Percentiles rank a stretch among this genome's conserved stretches.
phyloP scores from a whole-genome alignment of 2,888 invertebrate genomes.

The Chydorus sphaericus region DNA sequence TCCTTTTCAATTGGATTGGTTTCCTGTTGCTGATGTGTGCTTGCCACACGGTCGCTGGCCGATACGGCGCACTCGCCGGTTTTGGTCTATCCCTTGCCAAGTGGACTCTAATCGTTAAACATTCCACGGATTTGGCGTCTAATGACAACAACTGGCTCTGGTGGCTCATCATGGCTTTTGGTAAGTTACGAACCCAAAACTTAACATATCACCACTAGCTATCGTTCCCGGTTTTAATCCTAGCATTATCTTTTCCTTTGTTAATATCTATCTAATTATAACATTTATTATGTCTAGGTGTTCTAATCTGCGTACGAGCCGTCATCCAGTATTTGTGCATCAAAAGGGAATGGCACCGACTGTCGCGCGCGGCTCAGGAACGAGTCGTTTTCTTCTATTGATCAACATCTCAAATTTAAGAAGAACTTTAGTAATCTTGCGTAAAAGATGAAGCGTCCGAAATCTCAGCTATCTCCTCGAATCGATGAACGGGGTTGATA shows the following conservation, averaged over 20 bases:
- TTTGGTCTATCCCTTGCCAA: slow-evolving; percentile 85
- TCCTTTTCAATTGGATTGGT: slow-evolving; percentile 92
- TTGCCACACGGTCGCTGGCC: slow-evolving; percentile 83
- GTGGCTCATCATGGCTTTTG: slow-evolving; percentile 85
- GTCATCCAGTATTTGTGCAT: slow-evolving; percentile 77
- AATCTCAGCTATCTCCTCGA: slow-evolving; percentile 4
- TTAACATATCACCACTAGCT: no score
- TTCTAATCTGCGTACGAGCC: slow-evolving; percentile 72
- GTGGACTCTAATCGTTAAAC: slow-evolving; percentile 88
- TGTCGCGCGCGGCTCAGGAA: slow-evolving; percentile 73
- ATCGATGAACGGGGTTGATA: no score
- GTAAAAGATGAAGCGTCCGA: not conserved
- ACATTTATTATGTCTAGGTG: slow-evolving; percentile 38
- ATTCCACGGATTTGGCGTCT: slow-evolving; percentile 70
- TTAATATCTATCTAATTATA: slow-evolving; percentile 2
- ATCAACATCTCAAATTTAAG: no score
- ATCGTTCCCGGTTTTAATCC: no score
- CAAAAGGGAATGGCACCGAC: slow-evolving; percentile 71
- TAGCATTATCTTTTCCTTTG: no score
- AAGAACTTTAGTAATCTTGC: no score
- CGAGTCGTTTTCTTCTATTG: slow-evolving; percentile 74
- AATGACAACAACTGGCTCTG: slow-evolving; percentile 82
- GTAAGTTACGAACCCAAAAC: slow-evolving; percentile 44
- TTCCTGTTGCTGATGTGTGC: slow-evolving; percentile 83
- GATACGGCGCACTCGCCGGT: slow-evolving; percentile 82